A percentile compares a stretch with the other conserved stretches of the same genome.
Evolutionary conservation across 1,140 invertebrate species (phyloP).

Genomic region (Hetaerina americana): DNA sequence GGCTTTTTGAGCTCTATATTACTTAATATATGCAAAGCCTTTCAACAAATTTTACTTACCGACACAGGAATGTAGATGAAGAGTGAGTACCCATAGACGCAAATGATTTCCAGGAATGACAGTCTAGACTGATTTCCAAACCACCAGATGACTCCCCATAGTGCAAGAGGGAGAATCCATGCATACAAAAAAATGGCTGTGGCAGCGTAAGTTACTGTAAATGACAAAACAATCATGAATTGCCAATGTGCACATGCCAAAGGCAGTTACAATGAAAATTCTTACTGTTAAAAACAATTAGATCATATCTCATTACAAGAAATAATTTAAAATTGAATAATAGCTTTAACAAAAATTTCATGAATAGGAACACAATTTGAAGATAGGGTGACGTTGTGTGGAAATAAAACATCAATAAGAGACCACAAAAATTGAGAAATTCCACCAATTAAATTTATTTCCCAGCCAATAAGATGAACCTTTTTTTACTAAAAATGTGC

Average conservation of each 20-base stretch:
- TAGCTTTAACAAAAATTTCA: not conserved
- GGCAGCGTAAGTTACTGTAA: conserved; percentile 69
- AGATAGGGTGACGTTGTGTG: no score
- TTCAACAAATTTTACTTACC: conserved; percentile 25
- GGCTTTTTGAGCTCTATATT: conserved; percentile 15
- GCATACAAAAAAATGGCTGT: conserved; percentile 83
- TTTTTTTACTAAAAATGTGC: no score
- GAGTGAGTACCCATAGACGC: conserved; percentile 90
- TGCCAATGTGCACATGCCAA: not conserved
- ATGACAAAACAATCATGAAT: not conserved
- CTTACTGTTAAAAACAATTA: no score
- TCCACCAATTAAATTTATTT: no score
- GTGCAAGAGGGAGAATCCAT: conserved; percentile 62
- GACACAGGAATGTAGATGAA: conserved; percentile 88
- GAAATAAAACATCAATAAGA: no score
- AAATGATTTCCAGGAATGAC: conserved; percentile 69
- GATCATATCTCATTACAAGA: no score
- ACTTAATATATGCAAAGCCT: conserved; percentile 6
- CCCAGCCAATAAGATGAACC: no score
- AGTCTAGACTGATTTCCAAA: conserved; percentile 46
- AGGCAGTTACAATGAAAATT: not conserved
- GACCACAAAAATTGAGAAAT: no score
- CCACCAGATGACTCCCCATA: conserved; percentile 82
- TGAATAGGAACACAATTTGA: not conserved
- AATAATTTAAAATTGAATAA: no score